Base-by-base conservation (phyloP, 2,888 invertebrate genomes). In the Cryptosula pallasiana region DNA sequence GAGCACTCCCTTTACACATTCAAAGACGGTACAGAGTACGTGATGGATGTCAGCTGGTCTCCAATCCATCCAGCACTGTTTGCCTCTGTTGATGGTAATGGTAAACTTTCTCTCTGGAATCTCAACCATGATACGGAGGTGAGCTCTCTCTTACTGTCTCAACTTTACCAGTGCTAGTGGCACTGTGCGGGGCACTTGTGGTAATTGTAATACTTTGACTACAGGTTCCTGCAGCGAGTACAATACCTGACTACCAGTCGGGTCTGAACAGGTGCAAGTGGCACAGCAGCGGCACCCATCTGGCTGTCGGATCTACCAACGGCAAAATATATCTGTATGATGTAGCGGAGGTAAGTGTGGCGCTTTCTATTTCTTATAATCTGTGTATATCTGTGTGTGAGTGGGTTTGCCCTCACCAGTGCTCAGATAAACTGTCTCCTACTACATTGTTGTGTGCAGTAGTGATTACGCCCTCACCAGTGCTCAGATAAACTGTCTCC, bases 31-130 rank as follows among this genome's bases (percentile, higher is more conserved):
- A 92, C 93, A 55, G 97, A 98, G 86, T 98, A 98, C 86, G 94
- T 99, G 55, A 91, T 93, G 86, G 98, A 98, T 86, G 95, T 94
- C 57, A 92, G 94, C 78, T 99, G 99, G 99, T 98, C 97, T 69
- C 98, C 99, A 45, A 90, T 91, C 73, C 95, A 99, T 88, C 99
- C 99, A 1, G 95, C 98, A 16, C 88, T 99, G 69, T 99, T 99
- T 87, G 96, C 97, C 16, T 91, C 95, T 76, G 95, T 93, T 27
- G 98, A 99, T 86, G 94, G 94, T 73, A 91, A 92, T 79, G 98
- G 98, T 71, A 88, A 93, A 72, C 88, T 99, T 77, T 96, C 96
- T 87, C 87, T 98, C 71, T 97, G 96, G 96, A 95, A 97, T 88
- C 89, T 98, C 72, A 98, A 97, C 87, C 90, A 93, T 78, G 96